Base-by-base conservation (phyloP, 1,140 invertebrate genomes). In the Xylocopa sonorina region DNA sequence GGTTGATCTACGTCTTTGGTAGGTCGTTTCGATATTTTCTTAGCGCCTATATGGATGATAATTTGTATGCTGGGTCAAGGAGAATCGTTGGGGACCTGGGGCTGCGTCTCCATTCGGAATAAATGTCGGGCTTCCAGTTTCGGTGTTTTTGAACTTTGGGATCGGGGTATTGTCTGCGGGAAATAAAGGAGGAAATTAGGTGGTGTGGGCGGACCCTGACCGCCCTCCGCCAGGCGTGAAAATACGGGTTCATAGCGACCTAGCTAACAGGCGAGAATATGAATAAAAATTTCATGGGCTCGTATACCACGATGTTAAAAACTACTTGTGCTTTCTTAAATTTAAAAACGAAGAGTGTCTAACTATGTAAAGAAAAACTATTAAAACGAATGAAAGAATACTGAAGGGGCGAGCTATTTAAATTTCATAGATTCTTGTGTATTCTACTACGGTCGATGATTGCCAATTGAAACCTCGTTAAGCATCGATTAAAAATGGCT, bases 41-140 rank as follows among this genome's bases (percentile, higher is more conserved):
- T 83, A 92, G 63, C 91, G 91, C 87, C 90, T 90, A 82, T 92
- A 92, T 38, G 91, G 91, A 88, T 92, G 91, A 64, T 90, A 92
- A 87, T 91, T 91, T 60, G 83, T 87, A 75, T 92, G 90, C 80
- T 91, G 90, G 79, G 87, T 88, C 64, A 92, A 68, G 85, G 91
- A 92, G 81, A 92, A 91, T 67, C 91, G 90, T 88, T 92, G 91
- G 62, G 91, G 91, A 90, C 91, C 91, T 64, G 90, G 91, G 62
- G 89, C 89, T 71, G 90, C 89, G 63, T 92, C 91, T 78, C 89
- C 90, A 68, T 90, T 92, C 38, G 89, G 82, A 80, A 90, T 81
- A 69, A 92, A 90, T 50, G 85, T 87, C 76, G 90, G 81, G 76
- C 86, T 89, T 78, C 90, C 90, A 69, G 85, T 88, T 71, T 89